Conservation (phyloP, 2,888 invertebrate species). For the Venusia cambrica region DNA sequence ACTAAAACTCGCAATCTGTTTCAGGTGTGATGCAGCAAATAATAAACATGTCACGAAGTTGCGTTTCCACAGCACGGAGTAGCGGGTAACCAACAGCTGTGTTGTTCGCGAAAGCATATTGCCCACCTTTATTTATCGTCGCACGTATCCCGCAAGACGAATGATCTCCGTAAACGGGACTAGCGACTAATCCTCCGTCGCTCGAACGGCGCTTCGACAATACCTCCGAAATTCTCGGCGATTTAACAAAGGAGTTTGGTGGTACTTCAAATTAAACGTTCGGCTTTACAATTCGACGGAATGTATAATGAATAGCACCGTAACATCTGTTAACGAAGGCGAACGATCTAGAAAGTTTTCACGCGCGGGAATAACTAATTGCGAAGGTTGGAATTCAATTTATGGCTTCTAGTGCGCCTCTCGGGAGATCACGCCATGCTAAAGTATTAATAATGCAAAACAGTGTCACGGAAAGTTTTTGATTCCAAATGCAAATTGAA, state of each 20-base stretch:
- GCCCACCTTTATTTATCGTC: slow-evolving; percentile 62
- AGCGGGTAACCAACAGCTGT: slow-evolving; percentile 30
- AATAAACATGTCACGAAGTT: no score
- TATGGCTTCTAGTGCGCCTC: slow-evolving; percentile 78
- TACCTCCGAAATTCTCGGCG: slow-evolving; percentile 44
- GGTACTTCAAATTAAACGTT: slow-evolving; percentile 80
- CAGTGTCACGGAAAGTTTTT: slow-evolving; percentile 81
- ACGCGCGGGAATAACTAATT: slow-evolving; percentile 82
- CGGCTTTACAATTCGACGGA: slow-evolving; percentile 79
- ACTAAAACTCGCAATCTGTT: no score
- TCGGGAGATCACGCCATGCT: slow-evolving; percentile 74
- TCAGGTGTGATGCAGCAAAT: no score
- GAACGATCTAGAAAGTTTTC: slow-evolving; percentile 81
- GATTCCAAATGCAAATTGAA: slow-evolving; percentile 79
- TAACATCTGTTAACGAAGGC: slow-evolving; percentile 82
- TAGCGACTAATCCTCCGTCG: slow-evolving; percentile 62
- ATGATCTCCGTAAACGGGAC: slow-evolving; percentile 55
- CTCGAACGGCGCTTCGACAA: slow-evolving; percentile 57
- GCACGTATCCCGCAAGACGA: slow-evolving; percentile 54
- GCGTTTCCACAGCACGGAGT: slow-evolving; percentile 34
- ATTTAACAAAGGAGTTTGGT: slow-evolving; percentile 74
- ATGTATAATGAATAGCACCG: slow-evolving; percentile 81
- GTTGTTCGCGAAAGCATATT: slow-evolving; percentile 42
- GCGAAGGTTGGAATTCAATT: slow-evolving; percentile 81
- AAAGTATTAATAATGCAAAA: slow-evolving; percentile 81